Evolutionary conservation across 1,140 invertebrate species (phyloP), one percentile per base, ranked within the genome.

Genomic region (Lucilia cuprina): DNA sequence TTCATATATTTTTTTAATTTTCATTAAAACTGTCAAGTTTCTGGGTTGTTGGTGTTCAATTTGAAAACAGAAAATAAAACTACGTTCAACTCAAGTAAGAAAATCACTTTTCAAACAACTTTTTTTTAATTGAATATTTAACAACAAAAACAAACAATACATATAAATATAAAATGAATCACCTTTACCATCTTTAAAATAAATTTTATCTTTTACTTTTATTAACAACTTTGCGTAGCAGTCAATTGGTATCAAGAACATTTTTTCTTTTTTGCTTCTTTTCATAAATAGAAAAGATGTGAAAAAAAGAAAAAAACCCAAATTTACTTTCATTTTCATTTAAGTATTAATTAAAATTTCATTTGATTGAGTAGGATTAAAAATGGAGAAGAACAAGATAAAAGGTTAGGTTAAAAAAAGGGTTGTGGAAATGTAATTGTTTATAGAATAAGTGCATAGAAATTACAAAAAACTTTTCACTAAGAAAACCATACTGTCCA

Each of bases 11-110:
- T 60, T 70, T 10, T 70, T 8, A 13, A 55, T 10, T 21, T 21
- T 70, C n/a, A 70, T 70, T 70, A 70, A 70, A 70, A 70, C 55
- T 70, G 65, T 70, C 65, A 70, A 70, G 65, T 10, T 19, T 70
- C 21, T 70, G 50, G 65, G 65, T 70, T 3, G 55, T 14, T 60
- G 55, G 14, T 60, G 55, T 60, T n/a, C 41, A 41, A 55, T 55
- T 55, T 13, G 3, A 70, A 70, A 70, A 70, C 19, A 21, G 19
- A 70, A 19, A 70, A 70, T 9, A n/a, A 70, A 70, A 70, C 21
- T 21, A 70, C 14, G n/a, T 70, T 25, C 17, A 70, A 21, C 10
- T 70, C 65, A 70, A 21, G 21, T 70, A 21, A 70, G 21, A 70
- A 70, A 70, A 60, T n/a, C 55, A n/a, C 21, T 70, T 70, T 25